A percentile compares a stretch with the other conserved stretches of the same genome.
Evolutionary conservation across 2,113 vertebrate species (phyloP).

Genomic region (Hiodon tergisus): DNA sequence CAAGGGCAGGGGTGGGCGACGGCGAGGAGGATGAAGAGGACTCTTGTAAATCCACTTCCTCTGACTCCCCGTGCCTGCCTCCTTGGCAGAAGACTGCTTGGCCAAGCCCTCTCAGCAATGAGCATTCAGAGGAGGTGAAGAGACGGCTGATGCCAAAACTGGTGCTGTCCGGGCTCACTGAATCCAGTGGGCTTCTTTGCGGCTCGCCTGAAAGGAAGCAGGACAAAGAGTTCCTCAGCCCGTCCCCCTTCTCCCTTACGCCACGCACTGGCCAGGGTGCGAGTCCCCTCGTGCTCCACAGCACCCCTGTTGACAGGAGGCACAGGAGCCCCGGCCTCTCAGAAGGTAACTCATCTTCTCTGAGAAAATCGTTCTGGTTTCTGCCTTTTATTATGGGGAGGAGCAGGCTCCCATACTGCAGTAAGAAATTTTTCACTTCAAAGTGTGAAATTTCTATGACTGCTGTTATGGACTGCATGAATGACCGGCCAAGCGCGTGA

Average conservation of each 20-base stretch:
- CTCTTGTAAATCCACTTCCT: constrained; percentile 58
- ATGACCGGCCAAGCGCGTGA: constrained; percentile 16
- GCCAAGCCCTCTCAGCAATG: constrained; percentile 46
- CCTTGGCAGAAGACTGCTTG: constrained; percentile 75
- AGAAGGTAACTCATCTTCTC: constrained; percentile 59
- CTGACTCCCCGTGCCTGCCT: constrained; percentile 71
- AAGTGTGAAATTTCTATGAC: constrained; percentile 22
- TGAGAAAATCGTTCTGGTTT: neutral
- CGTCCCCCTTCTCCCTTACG: constrained; percentile 50
- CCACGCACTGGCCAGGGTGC: constrained; percentile 41
- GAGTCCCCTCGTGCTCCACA: constrained; percentile 63
- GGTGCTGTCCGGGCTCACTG: constrained; percentile 30
- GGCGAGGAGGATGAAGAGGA: constrained; percentile 53
- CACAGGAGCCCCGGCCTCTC: constrained; percentile 47
- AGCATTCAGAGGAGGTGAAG: constrained; percentile 42
- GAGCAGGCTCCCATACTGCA: neutral
- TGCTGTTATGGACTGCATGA: constrained; percentile 20
- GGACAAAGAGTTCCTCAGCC: constrained; percentile 33
- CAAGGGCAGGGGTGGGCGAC: constrained; percentile 18
- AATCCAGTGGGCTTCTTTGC: constrained; percentile 9
- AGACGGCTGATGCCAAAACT: constrained; percentile 36
- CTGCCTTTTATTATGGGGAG: neutral
- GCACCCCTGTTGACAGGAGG: constrained; percentile 71
- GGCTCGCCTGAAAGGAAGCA: constrained; percentile 27
- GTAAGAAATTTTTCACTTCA: neutral